Base-by-base conservation (phyloP, 2,113 vertebrate genomes). In the Drymodes brunneopygia region DNA sequence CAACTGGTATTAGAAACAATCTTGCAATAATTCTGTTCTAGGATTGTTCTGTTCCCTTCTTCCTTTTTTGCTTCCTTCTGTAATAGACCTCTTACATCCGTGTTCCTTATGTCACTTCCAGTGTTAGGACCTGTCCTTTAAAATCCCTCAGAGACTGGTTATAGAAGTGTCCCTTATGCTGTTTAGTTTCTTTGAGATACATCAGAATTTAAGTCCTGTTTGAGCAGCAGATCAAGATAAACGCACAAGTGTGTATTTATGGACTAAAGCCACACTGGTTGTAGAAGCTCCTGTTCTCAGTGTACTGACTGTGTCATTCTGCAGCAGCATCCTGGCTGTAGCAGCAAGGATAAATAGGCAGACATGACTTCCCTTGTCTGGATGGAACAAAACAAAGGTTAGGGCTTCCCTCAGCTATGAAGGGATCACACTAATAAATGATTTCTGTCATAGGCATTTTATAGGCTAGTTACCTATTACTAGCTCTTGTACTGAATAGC, bases 201-300 rank as follows among this genome's bases (percentile, higher is more conserved):
- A 20, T 72, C 36, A 70, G 64, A 73, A 77, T 60, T 67, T 36
- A 58, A 72, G 38, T 72, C 33, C 23, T 13, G 10, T 61, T 86
- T 35, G 75, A 74, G 29, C 24, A 65, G 31, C 5, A 8, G 27
- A 13, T 65, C 25, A 61, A 45, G 50, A 44, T 33, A n/a, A 75
- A 36, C 2, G 1, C 22, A 8, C 3, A 3, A 14, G 28, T 3
- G 0, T 50, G 1, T 60, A 69, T 22, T 17, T 24, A 29, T n/a
- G 20, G 44, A 27, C 33, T 90, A 33, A 78, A 29, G 15, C 18
- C 15, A 25, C 9, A 0, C 15, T 24, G 42, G 3, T 12, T 51
- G 29, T 57, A 35, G 73, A 64, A 72, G 33, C 48, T 75, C 25
- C 3, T 2, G 2, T 25, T 27, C 36, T 65, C 13, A 4, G 0